Evolutionary conservation across 2,888 invertebrate genomes (phyloP), one percentile per base, ranked within the genome.

Genomic region (Pasiphila rectangulata): DNA sequence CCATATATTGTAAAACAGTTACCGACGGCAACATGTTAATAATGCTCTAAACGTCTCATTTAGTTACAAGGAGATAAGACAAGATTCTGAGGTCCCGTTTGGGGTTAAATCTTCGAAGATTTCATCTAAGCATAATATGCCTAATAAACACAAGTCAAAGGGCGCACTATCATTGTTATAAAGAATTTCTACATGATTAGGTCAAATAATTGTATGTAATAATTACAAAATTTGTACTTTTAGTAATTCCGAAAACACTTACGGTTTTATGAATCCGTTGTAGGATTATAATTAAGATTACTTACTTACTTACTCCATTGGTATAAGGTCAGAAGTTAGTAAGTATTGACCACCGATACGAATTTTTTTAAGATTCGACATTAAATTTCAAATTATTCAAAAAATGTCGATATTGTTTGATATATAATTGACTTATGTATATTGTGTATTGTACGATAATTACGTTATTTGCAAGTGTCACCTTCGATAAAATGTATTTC

Each of bases 41-140:
- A 43, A 40, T 21, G 25, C 19, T 23, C 43, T 43, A 40, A 47
- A 46, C 41, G 46, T 51, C 52, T 54, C 48, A 61, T 55, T 55
- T 13, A 27, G 12, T 27, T 1, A n/a, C n/a, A n/a, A n/a, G n/a
- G n/a, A 27, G 27, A 27, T 27, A 27, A 13, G 13, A 27, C 27
- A 13, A 13, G 13, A 13, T 6, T 27, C n/a, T 13, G 7, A 12
- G 12, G 12, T 27, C 12, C 7, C 27, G 4, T 27, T 24, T 17
- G 30, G 17, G 30, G 30, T 30, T 17, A 30, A 17, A n/a, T 27
- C 30, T 15, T 13, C 30, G 30, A 30, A 15, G 30, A 17, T 15
- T 15, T 27, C 12, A 20, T 19, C 5, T 34, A 27, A 12, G 12
- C n/a, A n/a, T n/a, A n/a, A n/a, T n/a, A n/a, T n/a, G n/a, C n/a